Evolutionary conservation across 2,888 invertebrate species (phyloP).

Genomic region (Chironomus tentans): DNA sequence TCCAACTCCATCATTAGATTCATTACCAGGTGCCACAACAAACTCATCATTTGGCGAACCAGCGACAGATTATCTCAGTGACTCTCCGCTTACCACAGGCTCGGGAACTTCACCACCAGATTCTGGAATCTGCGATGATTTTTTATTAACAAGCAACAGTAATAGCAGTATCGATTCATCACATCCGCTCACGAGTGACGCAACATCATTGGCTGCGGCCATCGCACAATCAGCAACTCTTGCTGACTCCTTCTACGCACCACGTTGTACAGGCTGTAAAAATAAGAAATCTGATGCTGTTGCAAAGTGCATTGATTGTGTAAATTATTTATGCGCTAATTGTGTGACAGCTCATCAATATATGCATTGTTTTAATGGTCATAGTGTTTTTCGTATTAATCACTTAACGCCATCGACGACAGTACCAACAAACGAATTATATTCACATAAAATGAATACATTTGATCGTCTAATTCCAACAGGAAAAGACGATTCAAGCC

Average conservation of each 20-base stretch:
- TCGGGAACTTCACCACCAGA: slow-evolving; percentile 60
- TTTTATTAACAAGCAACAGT: slow-evolving; percentile 32
- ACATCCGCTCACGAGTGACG: background rate
- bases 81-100: slow-evolving; percentile 72
- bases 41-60: slow-evolving; percentile 69
- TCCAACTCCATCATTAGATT: slow-evolving; percentile 85
- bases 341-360: slow-evolving; percentile 98
- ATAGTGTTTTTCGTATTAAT: slow-evolving; percentile 61
- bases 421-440: slow-evolving; percentile 1
- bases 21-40: slow-evolving; percentile 58
- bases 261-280: slow-evolving; percentile 92
- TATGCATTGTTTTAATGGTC: slow-evolving; percentile 98
- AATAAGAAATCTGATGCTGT: slow-evolving; percentile 89
- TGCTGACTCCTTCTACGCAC: background rate
- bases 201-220: slow-evolving; percentile 14
- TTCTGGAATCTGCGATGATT: slow-evolving; percentile 69
- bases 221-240: slow-evolving; percentile 8
- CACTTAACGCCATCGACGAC: slow-evolving; percentile 16
- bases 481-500: slow-evolving; percentile 10
- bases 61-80: slow-evolving; percentile 60
- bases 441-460: slow-evolving; percentile 35
- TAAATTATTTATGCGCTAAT: slow-evolving; percentile 90
- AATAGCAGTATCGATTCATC: slow-evolving; percentile 41
- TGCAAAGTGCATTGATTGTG: slow-evolving; percentile 93
- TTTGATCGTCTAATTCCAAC: background rate